phyloP scores from a whole-genome alignment of 2,113 vertebrate genomes.

The Catharus bicknelli region DNA sequence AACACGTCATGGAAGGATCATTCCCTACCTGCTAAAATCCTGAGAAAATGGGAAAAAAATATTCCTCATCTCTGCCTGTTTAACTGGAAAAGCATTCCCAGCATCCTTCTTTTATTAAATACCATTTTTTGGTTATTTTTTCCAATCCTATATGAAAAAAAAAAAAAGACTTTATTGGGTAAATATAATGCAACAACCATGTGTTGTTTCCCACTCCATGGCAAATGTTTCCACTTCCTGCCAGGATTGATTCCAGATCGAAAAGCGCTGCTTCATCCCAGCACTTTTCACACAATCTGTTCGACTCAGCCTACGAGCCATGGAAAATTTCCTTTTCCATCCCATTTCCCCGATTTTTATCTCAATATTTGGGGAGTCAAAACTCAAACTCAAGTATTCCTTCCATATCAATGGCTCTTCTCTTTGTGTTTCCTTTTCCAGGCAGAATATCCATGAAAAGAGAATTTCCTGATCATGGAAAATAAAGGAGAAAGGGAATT shows the following conservation, averaged over 20 bases:
- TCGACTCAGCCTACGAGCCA: background rate
- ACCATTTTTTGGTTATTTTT: background rate
- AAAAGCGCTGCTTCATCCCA: background rate
- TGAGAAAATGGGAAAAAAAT: background rate
- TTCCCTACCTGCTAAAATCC: background rate
- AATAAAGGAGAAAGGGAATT: background rate
- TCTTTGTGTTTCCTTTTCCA: background rate
- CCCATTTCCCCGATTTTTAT: background rate
- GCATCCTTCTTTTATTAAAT: constrained; percentile 52
- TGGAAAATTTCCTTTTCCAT: background rate
- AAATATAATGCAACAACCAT: constrained; percentile 62
- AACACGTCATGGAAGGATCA: background rate
- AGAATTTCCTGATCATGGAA: background rate
- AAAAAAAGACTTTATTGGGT: constrained; percentile 45
- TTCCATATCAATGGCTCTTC: background rate
- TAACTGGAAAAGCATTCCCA: background rate
- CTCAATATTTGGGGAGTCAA: background rate
- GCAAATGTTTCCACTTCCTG: constrained; percentile 61
- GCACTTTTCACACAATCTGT: background rate
- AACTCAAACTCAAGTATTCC: background rate
- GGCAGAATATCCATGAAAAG: background rate
- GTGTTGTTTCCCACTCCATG: constrained; percentile 59
- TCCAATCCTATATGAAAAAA: constrained; percentile 37
- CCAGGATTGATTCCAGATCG: constrained; percentile 64
- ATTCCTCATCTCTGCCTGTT: background rate